These are phyloP conservation scores for Xestia ashworthii DNA, from an alignment of 2,888 invertebrate genomes.

Conservation along the genomic window DNA sequence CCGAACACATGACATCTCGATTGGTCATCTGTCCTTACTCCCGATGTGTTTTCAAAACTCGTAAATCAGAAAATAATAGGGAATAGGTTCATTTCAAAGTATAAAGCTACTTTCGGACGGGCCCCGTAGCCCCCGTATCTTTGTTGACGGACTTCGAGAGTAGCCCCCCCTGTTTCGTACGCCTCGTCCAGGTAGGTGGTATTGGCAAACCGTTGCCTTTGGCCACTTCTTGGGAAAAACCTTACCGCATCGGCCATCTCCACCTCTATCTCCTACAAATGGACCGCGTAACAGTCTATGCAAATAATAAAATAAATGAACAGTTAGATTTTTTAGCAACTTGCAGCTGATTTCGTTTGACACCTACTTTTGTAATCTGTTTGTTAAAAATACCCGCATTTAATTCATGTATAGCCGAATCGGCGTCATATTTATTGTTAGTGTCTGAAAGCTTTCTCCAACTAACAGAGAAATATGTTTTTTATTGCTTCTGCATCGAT, in stretches of 20 bases:
- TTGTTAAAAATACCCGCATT: constrained; percentile 34
- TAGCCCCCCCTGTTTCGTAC: not conserved
- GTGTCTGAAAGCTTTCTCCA: constrained; percentile 13
- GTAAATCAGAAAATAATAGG: no score
- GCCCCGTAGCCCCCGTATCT: no score
- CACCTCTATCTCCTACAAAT: not conserved
- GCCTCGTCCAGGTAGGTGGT: not conserved
- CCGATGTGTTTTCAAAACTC: no score
- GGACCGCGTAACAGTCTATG: not conserved
- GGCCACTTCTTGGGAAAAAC: not conserved
- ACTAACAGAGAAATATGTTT: not conserved
- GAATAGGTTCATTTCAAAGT: no score
- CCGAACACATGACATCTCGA: no score
- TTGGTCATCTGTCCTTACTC: no score
- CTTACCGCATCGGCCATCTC: not conserved
- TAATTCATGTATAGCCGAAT: not conserved
- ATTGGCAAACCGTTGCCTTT: not conserved
- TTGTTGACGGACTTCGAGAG: no score
- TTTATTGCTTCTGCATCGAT: not conserved
- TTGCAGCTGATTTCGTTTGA: not conserved
- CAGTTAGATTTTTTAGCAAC: not conserved
- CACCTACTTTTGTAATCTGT: not conserved
- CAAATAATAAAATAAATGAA: not conserved
- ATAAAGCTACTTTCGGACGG: no score
- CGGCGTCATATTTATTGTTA: not conserved